Conservation (phyloP, 2,797 vertebrate species). For the Sebastes wilsoni region DNA sequence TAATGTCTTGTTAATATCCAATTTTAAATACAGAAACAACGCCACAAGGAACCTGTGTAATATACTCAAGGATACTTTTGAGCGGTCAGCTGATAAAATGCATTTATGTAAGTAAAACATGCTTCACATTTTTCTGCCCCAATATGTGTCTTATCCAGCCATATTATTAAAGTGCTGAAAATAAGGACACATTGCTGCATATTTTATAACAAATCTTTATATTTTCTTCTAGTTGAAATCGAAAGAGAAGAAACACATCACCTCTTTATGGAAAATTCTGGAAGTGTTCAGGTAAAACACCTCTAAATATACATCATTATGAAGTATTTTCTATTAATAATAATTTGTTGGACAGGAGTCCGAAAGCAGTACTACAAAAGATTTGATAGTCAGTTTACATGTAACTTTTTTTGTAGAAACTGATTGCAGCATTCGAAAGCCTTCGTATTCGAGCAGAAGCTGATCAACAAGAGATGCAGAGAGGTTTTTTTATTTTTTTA, state of each 20-base stretch:
- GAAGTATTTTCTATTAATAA: not conserved
- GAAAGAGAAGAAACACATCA: conserved; percentile 92
- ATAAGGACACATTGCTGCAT: not conserved
- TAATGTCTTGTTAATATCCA: not conserved
- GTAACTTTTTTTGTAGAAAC: conserved; percentile 78
- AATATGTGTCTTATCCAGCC: not conserved
- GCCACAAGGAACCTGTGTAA: conserved; percentile 90
- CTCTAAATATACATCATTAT: not conserved
- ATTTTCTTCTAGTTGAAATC: conserved; percentile 87
- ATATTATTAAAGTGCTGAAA: not conserved
- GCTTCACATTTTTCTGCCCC: not conserved
- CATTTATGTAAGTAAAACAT: conserved; percentile 86
- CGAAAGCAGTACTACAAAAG: not conserved
- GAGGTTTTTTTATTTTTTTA: conserved; percentile 72
- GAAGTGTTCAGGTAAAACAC: conserved; percentile 84
- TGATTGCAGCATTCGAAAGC: conserved; percentile 87
- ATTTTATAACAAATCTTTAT: not conserved
- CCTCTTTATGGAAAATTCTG: conserved; percentile 85
- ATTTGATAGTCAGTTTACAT: not conserved
- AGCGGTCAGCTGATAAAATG: conserved; percentile 88
- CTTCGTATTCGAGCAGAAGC: conserved; percentile 87
- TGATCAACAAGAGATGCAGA: conserved; percentile 87
- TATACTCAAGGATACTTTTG: conserved; percentile 91
- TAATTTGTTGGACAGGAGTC: not conserved
- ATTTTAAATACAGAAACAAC: conserved; percentile 80